Evolutionary conservation across 2,797 vertebrate genomes (phyloP).

Genomic region (Sarcoramphus papa): DNA sequence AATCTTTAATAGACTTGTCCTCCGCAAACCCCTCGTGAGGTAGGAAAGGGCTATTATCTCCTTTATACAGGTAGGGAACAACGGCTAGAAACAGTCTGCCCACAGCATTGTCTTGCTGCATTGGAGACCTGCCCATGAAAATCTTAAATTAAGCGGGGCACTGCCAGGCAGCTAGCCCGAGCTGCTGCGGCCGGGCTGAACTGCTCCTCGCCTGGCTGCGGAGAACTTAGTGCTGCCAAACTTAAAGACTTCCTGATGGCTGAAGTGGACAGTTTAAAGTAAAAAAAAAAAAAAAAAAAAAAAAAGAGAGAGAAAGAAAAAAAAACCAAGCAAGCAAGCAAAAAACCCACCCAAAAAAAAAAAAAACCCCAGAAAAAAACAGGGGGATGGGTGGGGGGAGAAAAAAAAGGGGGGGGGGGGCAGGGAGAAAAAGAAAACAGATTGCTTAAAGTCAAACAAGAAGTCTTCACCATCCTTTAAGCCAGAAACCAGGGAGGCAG

Average conservation of each 20-base stretch:
- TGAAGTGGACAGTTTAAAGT: neutral
- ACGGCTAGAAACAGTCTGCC: neutral
- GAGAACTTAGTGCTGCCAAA: neutral
- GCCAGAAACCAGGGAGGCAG: neutral
- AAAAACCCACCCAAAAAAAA: no score
- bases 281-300: neutral
- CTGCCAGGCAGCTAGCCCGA: neutral
- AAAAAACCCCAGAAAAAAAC: no score
- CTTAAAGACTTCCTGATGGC: neutral
- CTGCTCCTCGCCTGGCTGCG: neutral
- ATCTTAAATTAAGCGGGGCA: neutral
- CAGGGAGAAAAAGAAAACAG: no score
- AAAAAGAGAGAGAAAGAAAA: neutral
- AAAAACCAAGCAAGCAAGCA: neutral
- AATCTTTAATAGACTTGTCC: conserved; percentile 43
- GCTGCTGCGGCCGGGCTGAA: neutral
- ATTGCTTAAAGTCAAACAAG: neutral
- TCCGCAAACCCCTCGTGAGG: neutral
- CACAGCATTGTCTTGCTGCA: neutral
- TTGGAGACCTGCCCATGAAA: neutral
- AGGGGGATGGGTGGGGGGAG: no score
- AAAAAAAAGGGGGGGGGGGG: accelerated
- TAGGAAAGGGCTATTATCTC: conserved; percentile 34
- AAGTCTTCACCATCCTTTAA: neutral
- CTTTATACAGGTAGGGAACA: conserved; percentile 13